Percentiles rank a stretch among this genome's conserved stretches.
These are phyloP conservation scores for Aphyosemion australe DNA, from an alignment of 2,113 vertebrate species.

Conservation along the genomic window DNA sequence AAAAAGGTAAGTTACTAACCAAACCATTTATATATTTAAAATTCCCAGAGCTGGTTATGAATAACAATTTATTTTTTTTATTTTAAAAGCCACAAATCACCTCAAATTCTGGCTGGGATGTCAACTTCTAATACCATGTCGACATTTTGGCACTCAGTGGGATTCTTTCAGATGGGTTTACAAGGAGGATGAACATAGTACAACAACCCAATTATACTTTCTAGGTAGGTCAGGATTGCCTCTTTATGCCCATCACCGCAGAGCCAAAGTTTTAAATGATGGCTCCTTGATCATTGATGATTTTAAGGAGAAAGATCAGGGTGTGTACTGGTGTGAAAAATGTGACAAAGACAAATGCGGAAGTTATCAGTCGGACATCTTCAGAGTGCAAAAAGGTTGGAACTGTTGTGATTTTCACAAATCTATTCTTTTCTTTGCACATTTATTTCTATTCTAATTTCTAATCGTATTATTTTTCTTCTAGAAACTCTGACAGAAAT, in stretches of 20 bases:
- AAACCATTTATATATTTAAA: neutral
- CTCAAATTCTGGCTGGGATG: conserved; percentile 33
- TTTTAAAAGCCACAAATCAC: neutral
- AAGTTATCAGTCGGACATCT: neutral
- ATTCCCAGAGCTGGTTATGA: neutral
- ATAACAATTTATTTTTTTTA: neutral
- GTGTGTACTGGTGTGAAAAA: conserved; percentile 63
- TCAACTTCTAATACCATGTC: conserved; percentile 51
- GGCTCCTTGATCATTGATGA: conserved; percentile 40
- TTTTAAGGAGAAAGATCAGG: conserved; percentile 46
- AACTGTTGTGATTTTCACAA: neutral
- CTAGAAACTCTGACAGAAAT: conserved; percentile 22
- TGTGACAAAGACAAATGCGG: neutral
- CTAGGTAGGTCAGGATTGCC: accelerated
- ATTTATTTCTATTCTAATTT: neutral
- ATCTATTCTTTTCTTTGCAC: neutral
- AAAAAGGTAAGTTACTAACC: conserved; percentile 34
- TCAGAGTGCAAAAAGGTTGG: conserved; percentile 54
- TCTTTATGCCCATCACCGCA: accelerated
- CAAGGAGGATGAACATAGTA: neutral
- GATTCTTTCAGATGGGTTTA: conserved; percentile 41
- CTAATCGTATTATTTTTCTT: neutral
- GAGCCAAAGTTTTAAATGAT: neutral
- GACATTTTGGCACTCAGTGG: neutral
- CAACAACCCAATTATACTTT: accelerated